Base-by-base conservation (phyloP, 2,888 invertebrate genomes). In the Lasioglossum marginatum region DNA sequence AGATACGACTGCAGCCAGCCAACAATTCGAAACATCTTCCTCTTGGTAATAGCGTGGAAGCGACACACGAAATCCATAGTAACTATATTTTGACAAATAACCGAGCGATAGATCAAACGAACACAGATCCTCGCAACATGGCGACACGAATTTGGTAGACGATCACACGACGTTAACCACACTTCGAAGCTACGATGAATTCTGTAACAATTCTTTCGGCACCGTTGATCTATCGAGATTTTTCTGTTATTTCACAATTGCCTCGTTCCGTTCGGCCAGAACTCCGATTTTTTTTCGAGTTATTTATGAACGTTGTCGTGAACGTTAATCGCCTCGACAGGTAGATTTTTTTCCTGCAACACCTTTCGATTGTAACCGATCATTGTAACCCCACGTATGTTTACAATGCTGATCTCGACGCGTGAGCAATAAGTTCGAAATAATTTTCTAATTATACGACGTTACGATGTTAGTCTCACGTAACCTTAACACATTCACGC, bases 101-200 rank as follows among this genome's bases (percentile, higher is more conserved):
- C 40, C 78, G 52, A 34, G n/a, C 52, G 75, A 81, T 83, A 72
- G 45, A 77, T 66, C 60, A 60, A 83, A 63, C 63, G 48, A 85
- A 68, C 60, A 57, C 68, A 79, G 68, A 91, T 86, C 70, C 34
- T 79, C 37, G 43, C 83, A 90, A 91, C 76, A 90, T 91, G 90
- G 90, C 88, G 87, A 88, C 82, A 76, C 31, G 70, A 79, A 76
- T 71, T 83, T 86, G 88, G 88, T 91, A 86, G 68, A 60, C 14
- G 37, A 66, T 74, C 31, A 48, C 60, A 72, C 72, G n/a, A 68
- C 16, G 2, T 45, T 79, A 73, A 8, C 45, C 27, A 63, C 27
- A 37, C 23, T 57, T 84, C 68, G 14, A 40, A 52, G 73, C 19
- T 19, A 63, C 23, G 14, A 27, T 71, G 79, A 52, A 37, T 12